Conservation (phyloP, 2,888 invertebrate genomes). For the Scaptomyza cyrtandrae region DNA sequence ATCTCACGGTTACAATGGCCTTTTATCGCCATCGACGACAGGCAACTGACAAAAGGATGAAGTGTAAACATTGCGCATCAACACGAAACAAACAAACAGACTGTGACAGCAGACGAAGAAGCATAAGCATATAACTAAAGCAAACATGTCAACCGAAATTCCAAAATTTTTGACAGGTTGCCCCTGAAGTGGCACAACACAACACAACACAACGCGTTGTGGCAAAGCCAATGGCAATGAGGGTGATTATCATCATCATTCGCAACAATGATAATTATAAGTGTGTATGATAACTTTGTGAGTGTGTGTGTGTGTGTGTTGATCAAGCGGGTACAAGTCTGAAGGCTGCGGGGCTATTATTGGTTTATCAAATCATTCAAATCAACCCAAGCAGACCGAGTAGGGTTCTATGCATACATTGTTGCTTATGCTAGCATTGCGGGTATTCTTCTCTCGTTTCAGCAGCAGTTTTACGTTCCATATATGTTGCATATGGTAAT, state of each 20-base stretch:
- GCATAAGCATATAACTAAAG: constrained; percentile 27
- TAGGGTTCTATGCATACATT: constrained; percentile 21
- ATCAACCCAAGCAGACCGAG: constrained; percentile 7
- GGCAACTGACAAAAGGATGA: constrained; percentile 64
- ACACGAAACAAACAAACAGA: constrained; percentile 32
- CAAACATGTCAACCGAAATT: constrained; percentile 73
- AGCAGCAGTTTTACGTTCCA: constrained; percentile 6
- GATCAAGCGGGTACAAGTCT: constrained; percentile 22
- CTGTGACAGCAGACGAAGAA: constrained; percentile 21
- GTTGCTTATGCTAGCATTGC: not conserved
- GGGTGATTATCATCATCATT: constrained; percentile 22
- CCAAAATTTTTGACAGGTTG: constrained; percentile 65
- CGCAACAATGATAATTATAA: constrained; percentile 27
- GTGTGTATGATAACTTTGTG: constrained; percentile 31
- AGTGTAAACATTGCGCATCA: constrained; percentile 65
- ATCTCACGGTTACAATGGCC: constrained; percentile 59
- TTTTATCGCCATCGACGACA: constrained; percentile 59
- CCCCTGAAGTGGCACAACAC: constrained; percentile 68
- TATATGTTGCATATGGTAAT: constrained; percentile 5
- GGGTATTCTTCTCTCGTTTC: not conserved
- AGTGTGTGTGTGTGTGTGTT: not conserved
- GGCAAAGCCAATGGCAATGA: constrained; percentile 38
- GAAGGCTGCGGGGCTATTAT: constrained; percentile 43
- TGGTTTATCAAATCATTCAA: constrained; percentile 51
- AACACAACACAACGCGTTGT: constrained; percentile 18